A percentile compares a stretch with the other conserved stretches of the same genome.
These are phyloP conservation scores for Phenganax stokvisi DNA, from an alignment of 92 coral and sea anemone genomes.

Conservation along the genomic window DNA sequence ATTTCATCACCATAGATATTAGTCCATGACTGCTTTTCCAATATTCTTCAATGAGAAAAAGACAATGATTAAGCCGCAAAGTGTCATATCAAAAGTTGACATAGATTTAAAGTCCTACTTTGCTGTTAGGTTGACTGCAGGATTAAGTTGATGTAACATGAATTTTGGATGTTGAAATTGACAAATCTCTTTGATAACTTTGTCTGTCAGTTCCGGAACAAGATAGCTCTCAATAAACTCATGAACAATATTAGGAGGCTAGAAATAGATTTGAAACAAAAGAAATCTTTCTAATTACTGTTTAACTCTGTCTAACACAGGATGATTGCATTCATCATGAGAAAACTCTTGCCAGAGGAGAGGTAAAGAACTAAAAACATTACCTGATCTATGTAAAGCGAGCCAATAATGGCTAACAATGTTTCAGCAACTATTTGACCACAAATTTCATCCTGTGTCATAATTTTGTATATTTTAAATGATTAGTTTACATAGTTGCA, in stretches of 20 bases:
- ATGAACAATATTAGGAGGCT: conserved; percentile 74
- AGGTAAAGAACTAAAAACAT: neutral
- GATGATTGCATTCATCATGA: too few relatives aligned
- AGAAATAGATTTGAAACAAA: neutral
- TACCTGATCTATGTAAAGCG: conserved; percentile 73
- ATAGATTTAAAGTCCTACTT: conserved; percentile 49
- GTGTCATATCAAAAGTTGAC: neutral
- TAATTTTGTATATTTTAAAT: neutral
- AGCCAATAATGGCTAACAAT: conserved; percentile 70
- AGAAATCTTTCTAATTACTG: neutral
- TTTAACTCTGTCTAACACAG: too few relatives aligned
- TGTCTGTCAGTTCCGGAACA: conserved; percentile 60
- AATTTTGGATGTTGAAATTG: conserved; percentile 90
- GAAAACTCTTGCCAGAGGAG: neutral
- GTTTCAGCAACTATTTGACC: conserved; percentile 43
- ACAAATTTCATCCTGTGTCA: conserved; percentile 22
- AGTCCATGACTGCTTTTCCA: neutral
- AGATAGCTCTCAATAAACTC: conserved; percentile 55
- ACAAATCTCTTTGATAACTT: conserved; percentile 54
- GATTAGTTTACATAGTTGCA: neutral
- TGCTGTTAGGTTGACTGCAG: conserved; percentile 41
- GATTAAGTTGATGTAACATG: conserved; percentile 53
- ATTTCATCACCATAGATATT: conserved; percentile 34
- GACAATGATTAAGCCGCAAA: neutral
- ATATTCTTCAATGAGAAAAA: conserved; percentile 9